These are phyloP conservation scores for Dinoponera quadriceps DNA, from an alignment of 1,140 invertebrate species.

Conservation along the genomic window DNA sequence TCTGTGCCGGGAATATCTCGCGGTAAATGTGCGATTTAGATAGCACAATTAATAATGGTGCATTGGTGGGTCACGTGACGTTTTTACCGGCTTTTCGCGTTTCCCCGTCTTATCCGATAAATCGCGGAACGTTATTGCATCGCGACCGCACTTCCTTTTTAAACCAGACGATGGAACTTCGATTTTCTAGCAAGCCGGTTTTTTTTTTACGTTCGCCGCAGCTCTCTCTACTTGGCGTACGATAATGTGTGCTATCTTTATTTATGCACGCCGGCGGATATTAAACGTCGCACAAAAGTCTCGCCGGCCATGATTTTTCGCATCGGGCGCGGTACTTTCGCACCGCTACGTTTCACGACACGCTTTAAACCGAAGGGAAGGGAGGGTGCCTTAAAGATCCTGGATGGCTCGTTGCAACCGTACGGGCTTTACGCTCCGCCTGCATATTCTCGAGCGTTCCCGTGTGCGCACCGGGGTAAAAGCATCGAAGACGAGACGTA, in stretches of 20 bases:
- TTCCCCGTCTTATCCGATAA: background rate
- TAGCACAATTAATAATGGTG: background rate
- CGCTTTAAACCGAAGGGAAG: conserved; percentile 11
- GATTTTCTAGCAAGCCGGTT: background rate
- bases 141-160: no score
- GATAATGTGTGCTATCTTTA: background rate
- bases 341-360: conserved; percentile 8
- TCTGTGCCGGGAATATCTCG: background rate
- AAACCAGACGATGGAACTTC: no score
- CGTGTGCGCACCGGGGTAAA: conserved; percentile 27
- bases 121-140: no score
- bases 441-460: conserved; percentile 44
- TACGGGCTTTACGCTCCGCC: conserved; percentile 42
- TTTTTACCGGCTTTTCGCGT: background rate
- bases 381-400: conserved; percentile 22
- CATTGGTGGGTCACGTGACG: background rate
- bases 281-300: conserved; percentile 7
- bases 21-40: background rate
- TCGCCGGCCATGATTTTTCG: background rate
- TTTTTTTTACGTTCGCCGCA: background rate
- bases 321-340: background rate
- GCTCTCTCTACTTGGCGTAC: background rate
- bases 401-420: conserved; percentile 17
- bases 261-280: background rate
- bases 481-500: conserved; percentile 47